Conservation (phyloP, 2,113 vertebrate genomes). For the Poeciliopsis retropinna region DNA sequence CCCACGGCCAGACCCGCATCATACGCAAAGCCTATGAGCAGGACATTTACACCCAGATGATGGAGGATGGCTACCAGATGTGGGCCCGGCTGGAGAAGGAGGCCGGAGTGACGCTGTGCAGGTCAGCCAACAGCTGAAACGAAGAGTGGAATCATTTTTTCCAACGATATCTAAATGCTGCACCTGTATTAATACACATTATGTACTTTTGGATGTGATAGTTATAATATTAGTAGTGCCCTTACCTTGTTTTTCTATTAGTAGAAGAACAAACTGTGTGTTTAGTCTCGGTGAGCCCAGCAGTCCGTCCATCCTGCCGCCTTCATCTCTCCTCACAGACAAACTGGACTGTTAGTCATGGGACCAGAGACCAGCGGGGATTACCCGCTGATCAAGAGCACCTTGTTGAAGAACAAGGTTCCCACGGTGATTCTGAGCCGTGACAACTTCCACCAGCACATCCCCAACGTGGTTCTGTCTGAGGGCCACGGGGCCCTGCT, state of each 20-base stretch:
- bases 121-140: slow-evolving; percentile 71
- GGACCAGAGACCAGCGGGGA: slow-evolving; percentile 70
- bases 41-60: slow-evolving; percentile 84
- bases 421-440: slow-evolving; percentile 69
- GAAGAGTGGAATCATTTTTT: not conserved
- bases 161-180: not conserved
- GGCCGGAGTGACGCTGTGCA: slow-evolving; percentile 79
- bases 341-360: slow-evolving; percentile 85
- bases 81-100: slow-evolving; percentile 87
- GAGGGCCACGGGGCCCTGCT: slow-evolving; percentile 79
- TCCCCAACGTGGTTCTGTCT: slow-evolving; percentile 79
- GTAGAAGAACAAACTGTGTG: slow-evolving; percentile 14
- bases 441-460: slow-evolving; percentile 72
- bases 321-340: slow-evolving; percentile 52
- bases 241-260: slow-evolving; percentile 8
- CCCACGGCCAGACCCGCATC: slow-evolving; percentile 91
- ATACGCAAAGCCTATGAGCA: slow-evolving; percentile 85
- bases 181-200: not conserved
- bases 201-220: slow-evolving; percentile 42
- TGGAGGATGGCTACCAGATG: slow-evolving; percentile 84
- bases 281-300: slow-evolving; percentile 17
- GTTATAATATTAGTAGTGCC: slow-evolving; percentile 17
- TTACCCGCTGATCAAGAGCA: slow-evolving; percentile 72
- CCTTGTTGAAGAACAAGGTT: slow-evolving; percentile 70
- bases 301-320: not conserved